Base-by-base conservation (phyloP, 2,888 invertebrate species). In the Oxytorus armatus region DNA sequence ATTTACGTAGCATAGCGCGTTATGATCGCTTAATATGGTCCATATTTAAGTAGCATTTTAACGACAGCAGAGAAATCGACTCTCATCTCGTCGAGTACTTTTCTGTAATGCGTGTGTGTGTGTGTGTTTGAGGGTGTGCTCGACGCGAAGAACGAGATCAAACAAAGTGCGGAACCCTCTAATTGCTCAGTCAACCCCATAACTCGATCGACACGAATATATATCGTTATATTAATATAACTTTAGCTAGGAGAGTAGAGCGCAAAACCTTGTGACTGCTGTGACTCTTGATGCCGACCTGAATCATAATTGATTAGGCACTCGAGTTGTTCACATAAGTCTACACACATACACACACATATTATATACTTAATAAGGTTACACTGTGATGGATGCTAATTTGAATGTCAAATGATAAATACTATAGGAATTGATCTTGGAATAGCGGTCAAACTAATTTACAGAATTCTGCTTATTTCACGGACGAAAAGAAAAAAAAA, bases 171-270 rank as follows among this genome's bases (percentile, higher is more conserved):
- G 55, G 16, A 57, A 21, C 23, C 23, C 21, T 11, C 79, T 79
- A 70, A 79, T 63, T 55, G 69, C 33, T 74, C 42, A 49, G 63
- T 74, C 79, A 79, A 79, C 14, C 47, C 25, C 25, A 53, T 51
- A 39, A 55, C 44, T 73, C 29, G 14, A 70, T 65, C 77, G 39
- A 23, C 47, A 29, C 51, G 36, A 25, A 16, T 14, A n/a, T 53
- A 44, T 59, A 36, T 39, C 2, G 29, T 29, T 44, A 44, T 44
- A 21, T 21, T 7, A 33, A 8, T 51, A 10, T 10, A 51, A 61
- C 14, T 53, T 29, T 29, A 18, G 16, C 21, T 14, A 44, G 39
- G 18, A 33, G 23, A 11, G 10, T 25, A 36, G 8, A 36, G 23
- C 36, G 39, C 39, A 23, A 23, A 55, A 70, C 23, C 57, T 65